Base-by-base conservation (phyloP, 1,140 invertebrate genomes). In the Pseudomyrmex concolor region DNA sequence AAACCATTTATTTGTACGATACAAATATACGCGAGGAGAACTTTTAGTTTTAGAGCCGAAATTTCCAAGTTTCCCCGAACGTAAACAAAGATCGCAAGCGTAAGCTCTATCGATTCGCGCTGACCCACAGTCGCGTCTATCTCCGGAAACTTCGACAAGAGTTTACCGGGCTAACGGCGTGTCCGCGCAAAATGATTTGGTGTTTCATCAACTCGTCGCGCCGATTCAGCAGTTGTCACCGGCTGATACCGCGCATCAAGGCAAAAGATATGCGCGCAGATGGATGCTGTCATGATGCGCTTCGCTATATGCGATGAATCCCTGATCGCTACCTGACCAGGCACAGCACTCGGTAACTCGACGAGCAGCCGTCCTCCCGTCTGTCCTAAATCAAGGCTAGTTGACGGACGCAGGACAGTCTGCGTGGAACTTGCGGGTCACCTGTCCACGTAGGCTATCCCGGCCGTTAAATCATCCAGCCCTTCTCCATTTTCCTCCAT, bases 341-440 rank as follows among this genome's bases (percentile, higher is more conserved):
- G 50, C 78, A 19, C 78, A 19, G 72, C 55, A 50, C 51, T 71
- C 71, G 60, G 83, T 63, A 34, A 77, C 34, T 34, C 34, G 34
- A 10, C 60, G 76, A 77, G 60, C 70, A 77, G 60, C 70, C 83
- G 22, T 86, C 76, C 84, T 51, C 50, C 34, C 43, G 86, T 60
- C 68, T 55, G 54, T 74, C 67, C 86, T 89, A 89, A 89, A 89
- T 89, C 87, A 89, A 88, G 84, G 22, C 51, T 59, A 48, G 87
- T 89, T 86, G 87, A 89, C 84, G 80, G 87, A 84, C 74, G 84
- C 84, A 76, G 84, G 87, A 89, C 87, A 81, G 86, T 84, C 81
- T 85, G 87, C 78, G 84, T 86, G 74, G 86, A 87, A 89, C 78
- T 82, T 89, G 88, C 73, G 81, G 88, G 84, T 90, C 86, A 90